Evolutionary conservation across 2,113 vertebrate genomes (phyloP).

Genomic region (Sula dactylatra): DNA sequence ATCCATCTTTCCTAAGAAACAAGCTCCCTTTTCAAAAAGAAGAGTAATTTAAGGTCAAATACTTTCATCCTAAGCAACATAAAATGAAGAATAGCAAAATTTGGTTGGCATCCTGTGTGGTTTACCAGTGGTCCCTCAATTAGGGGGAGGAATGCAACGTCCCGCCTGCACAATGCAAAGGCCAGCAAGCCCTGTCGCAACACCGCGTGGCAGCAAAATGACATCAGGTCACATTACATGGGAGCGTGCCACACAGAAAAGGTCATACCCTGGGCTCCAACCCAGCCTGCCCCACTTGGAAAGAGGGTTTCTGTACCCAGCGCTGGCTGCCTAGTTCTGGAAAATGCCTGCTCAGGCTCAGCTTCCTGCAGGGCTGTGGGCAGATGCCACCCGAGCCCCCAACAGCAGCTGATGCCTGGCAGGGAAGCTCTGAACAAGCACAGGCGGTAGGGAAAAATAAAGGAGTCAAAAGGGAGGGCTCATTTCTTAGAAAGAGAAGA

Average conservation of each 20-base stretch:
- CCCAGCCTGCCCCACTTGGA: constrained; percentile 39
- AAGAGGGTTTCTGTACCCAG: background rate
- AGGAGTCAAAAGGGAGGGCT: background rate
- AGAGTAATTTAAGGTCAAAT: constrained; percentile 33
- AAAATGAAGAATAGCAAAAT: background rate
- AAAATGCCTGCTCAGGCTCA: background rate
- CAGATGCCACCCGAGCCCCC: background rate
- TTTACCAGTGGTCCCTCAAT: background rate
- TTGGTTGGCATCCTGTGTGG: constrained; percentile 1
- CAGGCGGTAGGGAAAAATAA: background rate
- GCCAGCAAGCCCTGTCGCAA: background rate
- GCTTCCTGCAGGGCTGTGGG: background rate
- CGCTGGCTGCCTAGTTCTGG: background rate
- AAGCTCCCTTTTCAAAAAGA: background rate
- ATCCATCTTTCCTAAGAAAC: background rate
- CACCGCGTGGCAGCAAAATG: background rate
- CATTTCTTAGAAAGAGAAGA: constrained; percentile 15
- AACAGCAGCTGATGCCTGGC: background rate
- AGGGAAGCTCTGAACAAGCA: background rate
- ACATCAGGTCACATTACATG: constrained; percentile 20
- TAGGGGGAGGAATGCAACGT: background rate
- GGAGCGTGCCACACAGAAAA: background rate
- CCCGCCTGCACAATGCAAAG: background rate
- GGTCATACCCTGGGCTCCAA: constrained; percentile 6
- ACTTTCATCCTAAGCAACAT: background rate